These are phyloP conservation scores for Bostrychus sinensis DNA, from an alignment of 2,113 vertebrate genomes.

Conservation along the genomic window DNA sequence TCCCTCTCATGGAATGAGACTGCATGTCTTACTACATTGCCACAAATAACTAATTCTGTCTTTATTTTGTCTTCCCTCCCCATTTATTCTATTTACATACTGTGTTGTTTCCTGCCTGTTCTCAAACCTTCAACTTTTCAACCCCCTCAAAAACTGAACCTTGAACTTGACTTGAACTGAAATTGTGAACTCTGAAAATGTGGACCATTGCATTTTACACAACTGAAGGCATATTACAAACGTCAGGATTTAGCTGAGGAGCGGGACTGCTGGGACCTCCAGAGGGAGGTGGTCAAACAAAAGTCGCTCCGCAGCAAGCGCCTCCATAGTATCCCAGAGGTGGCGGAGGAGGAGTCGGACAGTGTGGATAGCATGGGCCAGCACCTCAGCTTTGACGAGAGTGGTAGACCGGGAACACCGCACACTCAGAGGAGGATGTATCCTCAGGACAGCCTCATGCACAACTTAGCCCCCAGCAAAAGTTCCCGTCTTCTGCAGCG, in stretches of 20 bases:
- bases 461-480: constrained; percentile 61
- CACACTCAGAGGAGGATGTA: constrained; percentile 65
- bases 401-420: constrained; percentile 61
- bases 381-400: constrained; percentile 70
- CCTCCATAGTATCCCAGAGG: constrained; percentile 97
- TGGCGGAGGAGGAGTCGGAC: constrained; percentile 89
- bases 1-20: constrained; percentile 82
- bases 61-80: constrained; percentile 93
- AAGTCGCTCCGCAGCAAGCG: constrained; percentile 86
- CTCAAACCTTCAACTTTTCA: constrained; percentile 77
- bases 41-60: constrained; percentile 95
- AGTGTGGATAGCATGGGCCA: constrained; percentile 72
- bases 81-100: constrained; percentile 83
- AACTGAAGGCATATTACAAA: constrained; percentile 86
- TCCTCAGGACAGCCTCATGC: constrained; percentile 65
- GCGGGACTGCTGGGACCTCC: constrained; percentile 84
- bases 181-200: constrained; percentile 60
- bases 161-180: constrained; percentile 58
- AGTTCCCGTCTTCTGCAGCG: constrained; percentile 68
- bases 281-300: constrained; percentile 86
- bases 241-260: constrained; percentile 81
- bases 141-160: constrained; percentile 59
- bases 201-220: constrained; percentile 49
- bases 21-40: constrained; percentile 88
- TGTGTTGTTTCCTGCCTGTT: constrained; percentile 83